Base-by-base conservation (phyloP, 2,888 invertebrate genomes). In the Gonocerus acuteangulatus region DNA sequence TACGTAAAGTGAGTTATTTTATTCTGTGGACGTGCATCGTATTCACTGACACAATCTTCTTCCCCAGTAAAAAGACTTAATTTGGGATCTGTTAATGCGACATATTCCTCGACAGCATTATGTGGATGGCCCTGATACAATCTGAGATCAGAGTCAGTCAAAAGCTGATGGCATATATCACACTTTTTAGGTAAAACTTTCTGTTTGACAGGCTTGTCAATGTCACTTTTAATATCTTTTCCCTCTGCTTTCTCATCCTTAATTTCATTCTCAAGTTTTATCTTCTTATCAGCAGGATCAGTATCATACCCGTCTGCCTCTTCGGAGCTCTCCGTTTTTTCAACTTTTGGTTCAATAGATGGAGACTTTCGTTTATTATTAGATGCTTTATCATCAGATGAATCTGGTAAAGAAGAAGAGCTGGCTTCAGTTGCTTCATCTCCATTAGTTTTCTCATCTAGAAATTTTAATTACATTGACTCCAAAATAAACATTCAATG, bases 71-170 rank as follows among this genome's bases (percentile, higher is more conserved):
- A 85, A 62, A 89, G 74, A 16, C 85, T 81, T 64, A 89, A 74
- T 72, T 82, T 84, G 39, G 86, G 84, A 77, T 88, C 82, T 13
- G 84, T 86, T 64, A 89, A 77, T 18, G 86, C 85, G 64, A 87
- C 78, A 71, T 80, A 85, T 74, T 89, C 89, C 71, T 89, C 88
- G 51, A 83, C 80, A 52, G 89, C 83, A 73, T 84, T 78, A 69
- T 84, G 83, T 47, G 87, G 85, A 73, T 88, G 88, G n/a, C 89
- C 89, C 69, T 82, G 80, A 71, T 84, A 89, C 44, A 83, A 62
- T 34, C 71, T 71, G 13, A 80, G 70, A 62, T 79, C 78, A 18
- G 75, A 72, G 51, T 77, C 75, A 60, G 75, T 72, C 34, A 80
- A 69, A 47, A 74, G 71, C 69, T 80, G 80, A 9, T 72, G 71